These are phyloP conservation scores for Spongia lamella DNA, from an alignment of 37 sponge, comb jelly and placozoan genomes.

Conservation along the genomic window DNA sequence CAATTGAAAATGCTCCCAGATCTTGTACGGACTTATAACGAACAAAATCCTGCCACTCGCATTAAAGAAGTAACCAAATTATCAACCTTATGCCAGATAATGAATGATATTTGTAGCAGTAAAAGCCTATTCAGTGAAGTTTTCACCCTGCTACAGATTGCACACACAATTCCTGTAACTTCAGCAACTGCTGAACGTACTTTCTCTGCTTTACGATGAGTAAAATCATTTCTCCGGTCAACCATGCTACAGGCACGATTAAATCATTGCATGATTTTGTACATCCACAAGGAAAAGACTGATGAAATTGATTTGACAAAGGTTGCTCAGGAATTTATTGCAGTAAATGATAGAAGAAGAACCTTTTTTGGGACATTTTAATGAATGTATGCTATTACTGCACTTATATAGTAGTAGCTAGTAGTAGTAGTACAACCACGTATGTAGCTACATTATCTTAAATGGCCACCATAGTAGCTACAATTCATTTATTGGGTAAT, in stretches of 20 bases:
- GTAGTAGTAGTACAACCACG: no score
- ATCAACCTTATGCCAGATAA: slow-evolving; percentile 15
- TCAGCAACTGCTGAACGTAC: slow-evolving; percentile 49
- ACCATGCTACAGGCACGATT: slow-evolving; percentile 38
- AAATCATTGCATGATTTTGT: slow-evolving; percentile 32
- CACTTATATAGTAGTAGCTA: no score
- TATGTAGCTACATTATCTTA: no score
- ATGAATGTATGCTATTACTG: no score
- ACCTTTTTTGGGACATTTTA: no score
- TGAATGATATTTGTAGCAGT: slow-evolving; percentile 22
- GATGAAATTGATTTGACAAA: not conserved
- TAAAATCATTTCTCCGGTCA: slow-evolving; percentile 43
- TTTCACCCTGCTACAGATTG: slow-evolving; percentile 15
- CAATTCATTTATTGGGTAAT: no score
- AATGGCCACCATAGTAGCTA: no score
- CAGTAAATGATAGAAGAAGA: no score
- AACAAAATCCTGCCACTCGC: no score
- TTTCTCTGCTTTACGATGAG: slow-evolving; percentile 44
- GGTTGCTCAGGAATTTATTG: no score
- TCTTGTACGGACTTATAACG: slow-evolving; percentile 17
- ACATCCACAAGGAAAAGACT: slow-evolving; percentile 47
- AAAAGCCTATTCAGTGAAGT: slow-evolving; percentile 37
- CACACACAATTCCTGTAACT: slow-evolving; percentile 53
- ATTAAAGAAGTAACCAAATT: slow-evolving; percentile 21
- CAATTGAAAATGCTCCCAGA: slow-evolving; percentile 51